Base-by-base conservation (phyloP, 1,140 invertebrate species). In the Drosophila albomicans region DNA sequence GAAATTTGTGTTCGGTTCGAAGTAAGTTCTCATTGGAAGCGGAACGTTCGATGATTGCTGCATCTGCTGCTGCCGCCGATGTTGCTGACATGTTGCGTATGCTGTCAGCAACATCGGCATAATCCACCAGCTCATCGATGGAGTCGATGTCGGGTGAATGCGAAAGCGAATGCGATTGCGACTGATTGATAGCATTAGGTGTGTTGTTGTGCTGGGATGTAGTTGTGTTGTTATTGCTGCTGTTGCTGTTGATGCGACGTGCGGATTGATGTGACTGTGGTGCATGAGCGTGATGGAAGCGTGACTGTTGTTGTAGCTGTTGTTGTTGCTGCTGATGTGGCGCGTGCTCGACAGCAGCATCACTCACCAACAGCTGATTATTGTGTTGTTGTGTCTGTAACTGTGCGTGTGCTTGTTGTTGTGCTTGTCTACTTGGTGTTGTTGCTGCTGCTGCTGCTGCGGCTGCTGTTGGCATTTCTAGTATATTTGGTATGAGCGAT, bases 1-100 rank as follows among this genome's bases (percentile, higher is more conserved):
- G 91, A 92, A 92, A 92, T 91, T 92, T 89, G n/a, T 76, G 76
- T 82, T 92, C 91, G 41, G 79, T 80, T 79, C 88, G 90, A 61
- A 92, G 82, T 62, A 92, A 85, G 71, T 92, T 92, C 57, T 92
- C 91, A 61, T 91, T 79, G 6, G 91, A 92, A 8, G 91, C 79
- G 8, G 91, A 92, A 52, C 78, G 87, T 28, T 80, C 68, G 52
- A 61, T 63, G 6, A n/a, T 35, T 70, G 84, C 49, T 57, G 81
- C 30, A 15, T 63, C 43, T 13, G 69, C 32, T 20, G 63, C 28
- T 28, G 62, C 25, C 49, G 69, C 38, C 51, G 71, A 41, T 49
- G 79, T 49, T 74, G 69, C 58, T 48, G 74, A 77, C 43, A 86
- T 80, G 25, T 74, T 56, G 54, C 91, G 85, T 64, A 92, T 91